Base-by-base conservation (phyloP, 1,140 invertebrate genomes). In the Drosophila watanabei region DNA sequence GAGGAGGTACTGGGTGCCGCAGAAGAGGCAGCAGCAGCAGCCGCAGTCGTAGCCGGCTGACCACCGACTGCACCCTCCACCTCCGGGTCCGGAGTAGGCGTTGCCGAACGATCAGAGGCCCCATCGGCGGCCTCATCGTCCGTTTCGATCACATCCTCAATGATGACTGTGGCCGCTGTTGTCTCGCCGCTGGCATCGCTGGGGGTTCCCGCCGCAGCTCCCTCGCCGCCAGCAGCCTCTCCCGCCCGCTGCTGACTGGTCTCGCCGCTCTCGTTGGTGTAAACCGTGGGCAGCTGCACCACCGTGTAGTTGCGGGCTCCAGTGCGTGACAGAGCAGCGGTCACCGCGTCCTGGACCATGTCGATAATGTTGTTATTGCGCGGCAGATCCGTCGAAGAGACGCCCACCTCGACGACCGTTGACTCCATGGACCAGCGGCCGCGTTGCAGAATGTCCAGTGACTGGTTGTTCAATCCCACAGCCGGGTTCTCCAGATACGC, bases 391-490 rank as follows among this genome's bases (percentile, higher is more conserved):
- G 88, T 77, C 8, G 93, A 88, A 8, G 93, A 92, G 52, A 93
- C 92, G 9, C 93, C 93, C n/a, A 93, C 92, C 69, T 93, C 93
- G 2, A 93, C 89, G 2, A 93, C 93, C 2, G 93, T 93, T 8
- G 93, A 93, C 56, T 93, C 93, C 92, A 93, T 93, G 46, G 93
- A 93, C 81, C 88, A 93, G 41, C 91, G 90, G 6, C 92, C 92
- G 8, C 92, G 92, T 28, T 92, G 83, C 33, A 93, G 61, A 14
- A 93, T 93, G 57, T 93, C 93, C 57, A 93, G 35, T 0, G 93
- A 79, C 30, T 85, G 78, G 71, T 93, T 93, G 57, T 93, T 92
- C 0, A 93, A 63, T 8, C 93, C 93, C 62, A 92, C 75, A 49
- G 83, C 66, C 5, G 93, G 93, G 77, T 93, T 88, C 61, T 93